Evolutionary conservation across 2,113 vertebrate species (phyloP).

Genomic region (Salvelinus alpinus): DNA sequence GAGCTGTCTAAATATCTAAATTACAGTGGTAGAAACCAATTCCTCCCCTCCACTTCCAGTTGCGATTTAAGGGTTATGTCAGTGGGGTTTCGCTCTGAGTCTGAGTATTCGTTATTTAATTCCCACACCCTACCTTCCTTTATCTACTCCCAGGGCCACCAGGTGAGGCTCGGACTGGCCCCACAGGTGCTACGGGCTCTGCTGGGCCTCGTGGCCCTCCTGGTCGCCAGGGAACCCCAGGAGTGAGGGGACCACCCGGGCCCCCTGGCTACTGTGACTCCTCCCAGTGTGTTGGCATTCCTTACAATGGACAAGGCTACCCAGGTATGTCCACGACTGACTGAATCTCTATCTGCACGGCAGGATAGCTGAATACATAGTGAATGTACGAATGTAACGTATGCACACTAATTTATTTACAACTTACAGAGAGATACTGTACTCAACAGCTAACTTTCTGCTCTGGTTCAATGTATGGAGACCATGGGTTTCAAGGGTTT

Average conservation of each 20-base stretch:
- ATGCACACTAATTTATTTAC: slow-evolving; percentile 56
- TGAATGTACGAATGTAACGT: slow-evolving; percentile 29
- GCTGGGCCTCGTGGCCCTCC: slow-evolving; percentile 87
- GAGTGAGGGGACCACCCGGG: slow-evolving; percentile 90
- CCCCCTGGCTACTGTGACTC: slow-evolving; percentile 96
- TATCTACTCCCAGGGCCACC: slow-evolving; percentile 78
- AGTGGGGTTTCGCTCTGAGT: slow-evolving; percentile 30
- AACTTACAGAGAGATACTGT: slow-evolving; percentile 19
- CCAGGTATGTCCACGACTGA: slow-evolving; percentile 82
- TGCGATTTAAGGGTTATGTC: slow-evolving; percentile 60
- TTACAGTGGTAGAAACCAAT: slow-evolving; percentile 56
- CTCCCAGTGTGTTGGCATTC: slow-evolving; percentile 96
- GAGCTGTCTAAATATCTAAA: slow-evolving; percentile 69
- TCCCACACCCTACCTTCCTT: slow-evolving; percentile 7
- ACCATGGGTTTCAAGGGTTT: slow-evolving; percentile 6
- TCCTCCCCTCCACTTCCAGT: slow-evolving; percentile 48
- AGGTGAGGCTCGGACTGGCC: slow-evolving; percentile 90
- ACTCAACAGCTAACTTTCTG: slow-evolving; percentile 32
- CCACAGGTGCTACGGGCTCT: slow-evolving; percentile 88
- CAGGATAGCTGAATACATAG: slow-evolving; percentile 1
- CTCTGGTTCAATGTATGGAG: slow-evolving; percentile 57
- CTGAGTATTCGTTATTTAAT: not conserved
- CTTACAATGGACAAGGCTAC: slow-evolving; percentile 98
- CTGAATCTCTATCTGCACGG: slow-evolving; percentile 49
- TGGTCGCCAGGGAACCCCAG: slow-evolving; percentile 88